These are phyloP conservation scores for Orthonevra nobilis DNA, from an alignment of 2,888 invertebrate species.

Conservation along the genomic window DNA sequence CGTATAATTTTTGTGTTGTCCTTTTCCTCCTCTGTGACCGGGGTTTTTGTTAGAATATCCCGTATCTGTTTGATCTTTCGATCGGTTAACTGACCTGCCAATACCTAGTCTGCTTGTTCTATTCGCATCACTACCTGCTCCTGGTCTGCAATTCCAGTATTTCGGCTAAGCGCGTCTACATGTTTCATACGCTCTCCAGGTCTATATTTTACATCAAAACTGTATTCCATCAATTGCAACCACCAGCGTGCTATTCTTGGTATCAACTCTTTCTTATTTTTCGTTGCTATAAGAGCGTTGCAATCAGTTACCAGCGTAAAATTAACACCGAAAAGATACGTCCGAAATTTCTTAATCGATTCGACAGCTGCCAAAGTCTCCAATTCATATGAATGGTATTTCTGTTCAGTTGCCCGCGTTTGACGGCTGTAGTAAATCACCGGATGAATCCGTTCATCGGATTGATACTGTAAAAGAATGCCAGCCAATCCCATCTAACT, in stretches of 20 bases:
- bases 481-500: constrained; percentile 68
- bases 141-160: constrained; percentile 34
- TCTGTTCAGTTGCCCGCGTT: constrained; percentile 71
- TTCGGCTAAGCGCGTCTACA: constrained; percentile 73
- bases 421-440: constrained; percentile 73
- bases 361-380: constrained; percentile 26
- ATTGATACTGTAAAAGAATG: constrained; percentile 70
- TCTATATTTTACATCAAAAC: constrained; percentile 73
- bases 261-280: constrained; percentile 51
- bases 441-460: constrained; percentile 33
- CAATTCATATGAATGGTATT: constrained; percentile 72
- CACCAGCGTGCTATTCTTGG: constrained; percentile 75
- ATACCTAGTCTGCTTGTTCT: too few relatives aligned
- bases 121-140: neutral
- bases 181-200: constrained; percentile 73
- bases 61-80: constrained; percentile 19
- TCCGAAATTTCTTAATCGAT: constrained; percentile 23
- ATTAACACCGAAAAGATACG: constrained; percentile 22
- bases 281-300: constrained; percentile 61
- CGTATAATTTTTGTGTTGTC: neutral
- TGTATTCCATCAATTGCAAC: constrained; percentile 73
- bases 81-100: too few relatives aligned
- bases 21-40: constrained; percentile 5
- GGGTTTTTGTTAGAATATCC: constrained; percentile 3
- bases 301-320: constrained; percentile 71